Evolutionary conservation across 2,797 vertebrate species (phyloP).

Genomic region (Columba guinea): DNA sequence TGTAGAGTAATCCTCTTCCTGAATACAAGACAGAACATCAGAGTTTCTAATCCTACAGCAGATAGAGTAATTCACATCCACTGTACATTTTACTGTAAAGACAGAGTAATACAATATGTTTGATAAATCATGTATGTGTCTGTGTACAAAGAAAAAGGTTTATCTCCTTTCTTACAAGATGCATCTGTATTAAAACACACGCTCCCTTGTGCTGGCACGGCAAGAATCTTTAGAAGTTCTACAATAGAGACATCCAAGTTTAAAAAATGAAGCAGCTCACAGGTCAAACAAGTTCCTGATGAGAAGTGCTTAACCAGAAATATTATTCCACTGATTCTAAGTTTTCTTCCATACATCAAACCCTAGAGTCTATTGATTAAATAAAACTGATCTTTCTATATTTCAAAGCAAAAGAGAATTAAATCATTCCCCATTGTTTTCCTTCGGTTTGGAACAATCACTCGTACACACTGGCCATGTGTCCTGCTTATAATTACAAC

Average conservation of each 20-base stretch:
- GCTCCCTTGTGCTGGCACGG: neutral
- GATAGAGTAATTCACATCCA: constrained; percentile 21
- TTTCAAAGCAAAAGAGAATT: constrained; percentile 43
- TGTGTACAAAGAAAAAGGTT: constrained; percentile 7
- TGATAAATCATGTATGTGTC: constrained; percentile 8
- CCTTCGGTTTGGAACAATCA: constrained; percentile 6
- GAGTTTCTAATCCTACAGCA: constrained; percentile 42
- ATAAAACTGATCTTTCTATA: constrained; percentile 32
- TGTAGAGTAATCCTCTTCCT: constrained; percentile 30
- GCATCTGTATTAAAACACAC: neutral
- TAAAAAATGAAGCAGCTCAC: constrained; percentile 53
- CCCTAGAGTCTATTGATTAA: constrained; percentile 27
- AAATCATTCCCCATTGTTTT: constrained; percentile 40
- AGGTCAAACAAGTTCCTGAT: constrained; percentile 57
- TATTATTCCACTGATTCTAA: constrained; percentile 26
- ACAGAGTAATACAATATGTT: neutral
- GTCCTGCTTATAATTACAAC: constrained; percentile 16
- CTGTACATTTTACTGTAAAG: neutral
- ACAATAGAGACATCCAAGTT: constrained; percentile 49
- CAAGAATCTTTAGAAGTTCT: constrained; percentile 44
- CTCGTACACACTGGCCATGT: neutral
- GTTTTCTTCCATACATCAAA: constrained; percentile 47
- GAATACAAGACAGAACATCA: constrained; percentile 36
- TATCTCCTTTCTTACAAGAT: constrained; percentile 38
- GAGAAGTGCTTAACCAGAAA: constrained; percentile 51